Evolutionary conservation across 2,113 vertebrate species (phyloP), one percentile per base, ranked within the genome.

Genomic region (Esox niger): DNA sequence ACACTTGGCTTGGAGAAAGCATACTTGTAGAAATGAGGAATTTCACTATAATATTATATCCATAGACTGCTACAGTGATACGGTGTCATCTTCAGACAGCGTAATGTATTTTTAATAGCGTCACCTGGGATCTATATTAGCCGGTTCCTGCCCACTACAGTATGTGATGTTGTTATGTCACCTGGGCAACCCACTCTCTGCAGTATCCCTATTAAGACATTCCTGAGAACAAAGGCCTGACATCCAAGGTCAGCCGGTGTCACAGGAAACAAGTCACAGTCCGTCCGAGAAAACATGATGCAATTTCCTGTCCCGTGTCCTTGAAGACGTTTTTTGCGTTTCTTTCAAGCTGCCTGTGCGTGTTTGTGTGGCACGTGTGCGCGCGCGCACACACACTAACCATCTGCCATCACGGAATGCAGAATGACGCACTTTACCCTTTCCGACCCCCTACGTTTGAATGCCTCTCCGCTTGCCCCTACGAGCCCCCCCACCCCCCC

Each of bases 221-320:
- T 72, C 33, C 71, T 82, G 74, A 66, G 74, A 80, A 85, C 83
- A 87, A 87, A 87, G 58, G 55, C 9, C 29, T 80, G 70, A 79
- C 76, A 79, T 83, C 76, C 79, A 13, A n/a, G 67, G 65, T 32
- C 69, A 38, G n/a, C 57, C 15, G 57, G 20, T 67, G 35, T 80
- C 66, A 72, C 67, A 83, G 87, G 82, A 90, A 88, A 66, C 55
- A 0, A 73, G 66, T 77, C 33, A 79, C 46, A 64, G 70, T 61
- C 78, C 43, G 56, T 69, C 47, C 62, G 17, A 74, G 66, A 68
- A 70, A 70, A 49, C 32, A 25, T 75, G 78, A 82, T 77, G 77
- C 76, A 26, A 66, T 79, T 89, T 90, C 88, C 86, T 88, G 69
- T 31, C 38, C 20, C 13, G 46, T 73, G 74, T 79, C 79, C 81